phyloP scores from a whole-genome alignment of 2,888 invertebrate species.

The Rhagonycha fulva region DNA sequence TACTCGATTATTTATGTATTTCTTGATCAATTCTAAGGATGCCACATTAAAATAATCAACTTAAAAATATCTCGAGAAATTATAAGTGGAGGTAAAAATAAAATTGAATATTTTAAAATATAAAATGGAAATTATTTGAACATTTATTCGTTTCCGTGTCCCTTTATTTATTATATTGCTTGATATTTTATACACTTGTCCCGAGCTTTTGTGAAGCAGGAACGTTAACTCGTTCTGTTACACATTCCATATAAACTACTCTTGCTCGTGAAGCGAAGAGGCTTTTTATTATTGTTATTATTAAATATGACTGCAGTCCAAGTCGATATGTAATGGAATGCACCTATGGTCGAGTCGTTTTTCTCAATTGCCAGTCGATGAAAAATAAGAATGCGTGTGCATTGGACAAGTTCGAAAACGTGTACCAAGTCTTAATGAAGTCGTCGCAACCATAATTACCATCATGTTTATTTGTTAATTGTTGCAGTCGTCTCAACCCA shows the following conservation, averaged over 20 bases:
- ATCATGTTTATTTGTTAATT: slow-evolving; percentile 36
- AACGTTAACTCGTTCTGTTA: slow-evolving; percentile 19
- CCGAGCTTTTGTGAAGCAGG: slow-evolving; percentile 6
- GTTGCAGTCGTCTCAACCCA: slow-evolving; percentile 33
- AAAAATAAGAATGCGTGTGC: background rate
- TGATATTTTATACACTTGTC: slow-evolving; percentile 18
- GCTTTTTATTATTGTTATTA: slow-evolving; percentile 18
- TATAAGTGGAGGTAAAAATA: background rate
- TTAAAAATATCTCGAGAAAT: background rate
- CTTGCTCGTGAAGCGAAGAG: slow-evolving; percentile 8
- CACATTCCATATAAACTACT: slow-evolving; percentile 22
- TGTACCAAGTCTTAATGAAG: slow-evolving; percentile 36
- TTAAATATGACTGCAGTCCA: slow-evolving; percentile 7
- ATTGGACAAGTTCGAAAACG: slow-evolving; percentile 16
- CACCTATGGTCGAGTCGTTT: background rate
- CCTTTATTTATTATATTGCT: background rate
- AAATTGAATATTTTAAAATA: background rate
- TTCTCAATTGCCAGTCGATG: background rate
- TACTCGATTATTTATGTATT: slow-evolving; percentile 39
- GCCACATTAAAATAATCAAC: slow-evolving; percentile 2
- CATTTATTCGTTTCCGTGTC: background rate
- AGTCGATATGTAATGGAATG: background rate
- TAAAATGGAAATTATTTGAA: background rate
- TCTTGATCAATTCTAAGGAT: slow-evolving; percentile 27
- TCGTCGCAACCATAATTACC: slow-evolving; percentile 37